phyloP scores from a whole-genome alignment of 2,113 vertebrate genomes.

The Gymnogyps californianus region DNA sequence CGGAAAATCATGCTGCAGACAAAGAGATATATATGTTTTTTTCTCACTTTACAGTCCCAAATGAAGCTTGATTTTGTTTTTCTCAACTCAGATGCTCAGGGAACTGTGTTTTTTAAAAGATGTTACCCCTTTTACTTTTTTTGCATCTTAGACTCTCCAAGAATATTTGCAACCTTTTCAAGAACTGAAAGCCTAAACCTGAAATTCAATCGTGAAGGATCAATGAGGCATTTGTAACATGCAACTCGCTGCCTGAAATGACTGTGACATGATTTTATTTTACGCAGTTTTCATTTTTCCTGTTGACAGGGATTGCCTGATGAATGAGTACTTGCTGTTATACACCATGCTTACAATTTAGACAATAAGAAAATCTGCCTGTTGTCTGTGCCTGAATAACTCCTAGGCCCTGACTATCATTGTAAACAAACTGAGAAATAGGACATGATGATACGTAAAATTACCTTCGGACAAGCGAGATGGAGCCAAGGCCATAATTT shows the following conservation, averaged over 20 bases:
- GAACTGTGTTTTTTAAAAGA: background rate
- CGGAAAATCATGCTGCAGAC: background rate
- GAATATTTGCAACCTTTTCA: background rate
- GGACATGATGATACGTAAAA: background rate
- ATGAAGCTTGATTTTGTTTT: background rate
- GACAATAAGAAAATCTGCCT: background rate
- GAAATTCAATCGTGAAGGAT: background rate
- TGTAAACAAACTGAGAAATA: background rate
- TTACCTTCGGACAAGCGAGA: background rate
- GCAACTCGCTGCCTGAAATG: background rate
- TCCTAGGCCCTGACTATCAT: background rate
- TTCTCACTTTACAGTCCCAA: background rate
- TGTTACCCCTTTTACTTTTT: background rate
- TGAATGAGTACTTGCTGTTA: background rate
- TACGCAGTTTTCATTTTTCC: background rate
- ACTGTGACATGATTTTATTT: background rate
- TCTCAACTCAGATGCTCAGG: background rate
- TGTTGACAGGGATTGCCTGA: background rate
- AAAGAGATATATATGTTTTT: background rate
- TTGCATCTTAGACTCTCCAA: background rate
- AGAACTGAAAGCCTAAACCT: background rate
- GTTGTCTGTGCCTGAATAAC: background rate
- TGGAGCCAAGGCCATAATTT: background rate
- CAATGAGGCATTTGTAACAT: background rate
- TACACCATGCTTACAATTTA: background rate